phyloP scores from a whole-genome alignment of 2,113 vertebrate genomes.

The Lipotes vexillifer region DNA sequence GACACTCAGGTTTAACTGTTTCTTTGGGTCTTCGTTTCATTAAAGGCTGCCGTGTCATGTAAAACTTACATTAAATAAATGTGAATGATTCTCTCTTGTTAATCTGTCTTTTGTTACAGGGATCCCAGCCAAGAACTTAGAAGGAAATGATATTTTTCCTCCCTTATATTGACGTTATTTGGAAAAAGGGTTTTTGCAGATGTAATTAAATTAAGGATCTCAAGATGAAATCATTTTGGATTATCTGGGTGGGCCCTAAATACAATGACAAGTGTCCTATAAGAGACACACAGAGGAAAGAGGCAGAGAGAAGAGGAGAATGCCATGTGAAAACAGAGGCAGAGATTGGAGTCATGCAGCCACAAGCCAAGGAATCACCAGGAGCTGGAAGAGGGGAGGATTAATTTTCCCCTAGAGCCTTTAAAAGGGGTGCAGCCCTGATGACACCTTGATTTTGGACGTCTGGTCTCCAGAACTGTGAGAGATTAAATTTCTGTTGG shows the following conservation, averaged over 20 bases:
- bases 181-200: not conserved
- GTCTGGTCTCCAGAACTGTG: not conserved
- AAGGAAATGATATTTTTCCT: not conserved
- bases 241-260: not conserved
- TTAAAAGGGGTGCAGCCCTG: not conserved
- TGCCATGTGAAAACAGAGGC: not conserved
- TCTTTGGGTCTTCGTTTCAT: not conserved
- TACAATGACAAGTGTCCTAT: not conserved
- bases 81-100: not conserved
- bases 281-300: not conserved
- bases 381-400: not conserved
- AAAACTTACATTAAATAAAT: not conserved
- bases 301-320: not conserved
- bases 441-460: not conserved
- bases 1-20: not conserved
- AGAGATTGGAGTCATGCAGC: not conserved
- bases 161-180: not conserved
- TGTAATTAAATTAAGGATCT: not conserved
- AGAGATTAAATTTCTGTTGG: not conserved
- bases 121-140: not conserved
- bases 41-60: not conserved
- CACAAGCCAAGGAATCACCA: not conserved
- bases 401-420: not conserved
- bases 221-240: not conserved
- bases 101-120: not conserved